Evolutionary conservation across 2,113 vertebrate genomes (phyloP), one percentile per base, ranked within the genome.

Genomic region (Crotalus viridis): DNA sequence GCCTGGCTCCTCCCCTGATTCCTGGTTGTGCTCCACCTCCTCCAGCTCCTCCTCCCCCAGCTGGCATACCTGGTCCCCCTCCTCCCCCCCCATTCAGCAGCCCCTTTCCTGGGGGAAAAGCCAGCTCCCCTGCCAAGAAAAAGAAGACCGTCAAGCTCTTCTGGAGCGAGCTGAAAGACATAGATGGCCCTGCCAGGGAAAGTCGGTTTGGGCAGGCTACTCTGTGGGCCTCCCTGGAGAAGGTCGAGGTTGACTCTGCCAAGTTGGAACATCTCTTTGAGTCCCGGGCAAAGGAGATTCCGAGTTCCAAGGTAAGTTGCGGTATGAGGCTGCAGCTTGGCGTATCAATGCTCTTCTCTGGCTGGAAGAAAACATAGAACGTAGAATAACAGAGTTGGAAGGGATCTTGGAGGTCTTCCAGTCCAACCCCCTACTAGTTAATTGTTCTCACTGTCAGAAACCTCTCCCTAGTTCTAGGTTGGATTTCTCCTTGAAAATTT

Each of bases 191-290:
- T 7, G 96, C 52, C 55, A 88, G 97, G 24, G 95, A 94, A 5
- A 97, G 98, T 54, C 97, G 95, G 28, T 99, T 99, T 0, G 98
- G 99, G 17, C 96, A 97, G 4, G 97, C 97, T 0, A 99, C 99
- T 0, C 97, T 99, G 88, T 99, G 99, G 99, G 98, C 98, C 0
- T 98, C 98, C 0, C 97, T 99, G 93, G 98, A 99, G 95, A 98
- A 97, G 9, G 98, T 99, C 0, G 95, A 96, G 0, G 96, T 99
- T 90, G 99, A 99, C 93, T 97, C 98, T 0, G 94, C 97, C 74
- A 98, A 98, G 24, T 98, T 99, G 74, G 98, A 99, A 90, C 99
- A 99, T 96, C 98, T 99, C 93, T 99, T 99, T 89, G 99, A 99
- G 96, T 99, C 99, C 46, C 98, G 98, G 87, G 98, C 98, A 93